Conservation (phyloP, 1,140 invertebrate species). For the Pseudomyrmex sp. region DNA sequence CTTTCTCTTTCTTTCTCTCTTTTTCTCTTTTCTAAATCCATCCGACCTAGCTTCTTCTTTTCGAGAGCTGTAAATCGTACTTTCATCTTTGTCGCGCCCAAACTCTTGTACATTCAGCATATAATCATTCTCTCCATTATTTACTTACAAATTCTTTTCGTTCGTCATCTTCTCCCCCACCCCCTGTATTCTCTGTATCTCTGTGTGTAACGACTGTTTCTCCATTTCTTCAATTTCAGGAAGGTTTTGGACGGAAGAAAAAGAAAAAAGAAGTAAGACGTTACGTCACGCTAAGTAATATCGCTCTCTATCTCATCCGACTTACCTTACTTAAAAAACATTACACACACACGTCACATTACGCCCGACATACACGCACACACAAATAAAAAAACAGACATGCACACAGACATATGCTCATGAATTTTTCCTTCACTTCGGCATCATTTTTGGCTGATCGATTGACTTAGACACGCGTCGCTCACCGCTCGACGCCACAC, state of each 20-base stretch:
- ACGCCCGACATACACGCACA: background rate
- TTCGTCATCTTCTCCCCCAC: background rate
- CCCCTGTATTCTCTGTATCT: conserved; percentile 80
- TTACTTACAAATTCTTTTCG: conserved; percentile 26
- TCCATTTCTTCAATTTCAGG: conserved; percentile 89
- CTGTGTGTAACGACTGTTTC: conserved; percentile 86
- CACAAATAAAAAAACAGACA: background rate
- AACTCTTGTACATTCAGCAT: conserved; percentile 32
- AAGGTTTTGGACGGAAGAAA: conserved; percentile 96
- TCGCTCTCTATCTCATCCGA: conserved; percentile 73
- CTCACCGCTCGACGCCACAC: conserved; percentile 45
- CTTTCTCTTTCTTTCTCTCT: conserved; percentile 1
- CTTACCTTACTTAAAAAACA: conserved; percentile 57
- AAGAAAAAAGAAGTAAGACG: conserved; percentile 98
- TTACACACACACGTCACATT: conserved; percentile 9
- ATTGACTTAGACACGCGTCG: conserved; percentile 41
- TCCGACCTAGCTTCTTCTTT: background rate
- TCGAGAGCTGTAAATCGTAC: background rate
- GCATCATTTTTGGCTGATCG: conserved; percentile 48
- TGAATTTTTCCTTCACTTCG: conserved; percentile 47
- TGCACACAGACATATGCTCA: conserved; percentile 26
- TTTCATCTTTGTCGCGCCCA: background rate
- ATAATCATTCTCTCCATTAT: conserved; percentile 41
- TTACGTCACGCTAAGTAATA: conserved; percentile 85
- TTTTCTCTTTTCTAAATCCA: background rate